Conservation (phyloP, 2,888 invertebrate species). For the Noctua pronuba region DNA sequence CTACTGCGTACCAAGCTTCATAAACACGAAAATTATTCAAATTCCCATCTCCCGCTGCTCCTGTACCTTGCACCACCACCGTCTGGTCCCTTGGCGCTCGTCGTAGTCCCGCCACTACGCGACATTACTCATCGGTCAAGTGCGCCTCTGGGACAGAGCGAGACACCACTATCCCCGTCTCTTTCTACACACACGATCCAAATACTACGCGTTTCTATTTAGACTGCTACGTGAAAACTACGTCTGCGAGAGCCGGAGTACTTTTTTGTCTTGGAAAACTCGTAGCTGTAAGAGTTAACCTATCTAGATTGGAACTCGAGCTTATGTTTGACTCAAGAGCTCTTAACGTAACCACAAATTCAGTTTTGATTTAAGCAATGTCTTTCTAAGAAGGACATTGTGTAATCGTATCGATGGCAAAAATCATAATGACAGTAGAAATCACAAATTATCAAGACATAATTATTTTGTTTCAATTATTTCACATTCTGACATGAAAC, state of each 20-base stretch:
- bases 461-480: background rate
- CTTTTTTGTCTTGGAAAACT: slow-evolving; percentile 21
- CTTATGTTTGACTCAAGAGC: background rate
- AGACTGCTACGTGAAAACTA: slow-evolving; percentile 45
- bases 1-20: background rate
- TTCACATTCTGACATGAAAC: background rate
- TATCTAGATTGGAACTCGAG: background rate
- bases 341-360: background rate
- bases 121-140: slow-evolving; percentile 80
- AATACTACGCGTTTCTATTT: slow-evolving; percentile 55
- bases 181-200: slow-evolving; percentile 46
- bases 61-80: slow-evolving; percentile 64
- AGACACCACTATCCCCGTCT: slow-evolving; percentile 53
- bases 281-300: background rate
- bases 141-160: slow-evolving; percentile 71
- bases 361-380: background rate
- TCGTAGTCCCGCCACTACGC: slow-evolving; percentile 72
- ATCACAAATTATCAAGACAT: background rate
- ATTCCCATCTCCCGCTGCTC: background rate
- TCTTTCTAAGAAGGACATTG: too few species aligned
- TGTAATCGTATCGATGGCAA: background rate
- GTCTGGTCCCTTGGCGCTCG: slow-evolving; percentile 72
- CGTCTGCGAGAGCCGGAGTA: slow-evolving; percentile 14
- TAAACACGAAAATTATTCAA: background rate
- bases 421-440: background rate